Conservation (phyloP, 2,113 vertebrate species). For the Drymodes brunneopygia region DNA sequence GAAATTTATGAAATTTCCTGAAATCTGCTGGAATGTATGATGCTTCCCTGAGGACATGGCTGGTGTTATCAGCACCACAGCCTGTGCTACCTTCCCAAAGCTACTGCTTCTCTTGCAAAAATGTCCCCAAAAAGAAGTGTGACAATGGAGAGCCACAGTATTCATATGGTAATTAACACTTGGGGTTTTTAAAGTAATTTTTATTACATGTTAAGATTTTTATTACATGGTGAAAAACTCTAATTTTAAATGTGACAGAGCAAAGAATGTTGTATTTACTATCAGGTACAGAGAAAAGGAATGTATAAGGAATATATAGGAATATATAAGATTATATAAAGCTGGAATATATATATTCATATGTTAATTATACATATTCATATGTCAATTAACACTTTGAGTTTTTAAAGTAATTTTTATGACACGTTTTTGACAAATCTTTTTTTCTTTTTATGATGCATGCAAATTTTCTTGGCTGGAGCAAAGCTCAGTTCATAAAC, state of each 20-base stretch:
- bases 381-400: background rate
- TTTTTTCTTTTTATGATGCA: background rate
- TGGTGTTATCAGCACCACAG: conserved; percentile 8
- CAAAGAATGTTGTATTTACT: background rate
- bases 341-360: no score
- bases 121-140: background rate
- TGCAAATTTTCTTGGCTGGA: background rate
- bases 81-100: background rate
- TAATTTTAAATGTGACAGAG: background rate
- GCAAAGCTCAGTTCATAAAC: background rate
- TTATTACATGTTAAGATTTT: background rate
- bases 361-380: no score
- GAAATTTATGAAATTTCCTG: conserved; percentile 62
- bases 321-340: background rate
- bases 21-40: conserved; percentile 36
- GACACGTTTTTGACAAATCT: background rate
- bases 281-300: no score
- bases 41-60: conserved; percentile 5
- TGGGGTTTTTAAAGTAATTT: background rate
- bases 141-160: background rate
- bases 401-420: background rate
- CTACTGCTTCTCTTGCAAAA: background rate
- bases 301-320: no score
- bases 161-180: background rate
- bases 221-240: background rate